Percentiles rank a stretch among this genome's conserved stretches.
phyloP scores from a whole-genome alignment of 2,888 invertebrate species.

The Schrankia costaestrigalis region DNA sequence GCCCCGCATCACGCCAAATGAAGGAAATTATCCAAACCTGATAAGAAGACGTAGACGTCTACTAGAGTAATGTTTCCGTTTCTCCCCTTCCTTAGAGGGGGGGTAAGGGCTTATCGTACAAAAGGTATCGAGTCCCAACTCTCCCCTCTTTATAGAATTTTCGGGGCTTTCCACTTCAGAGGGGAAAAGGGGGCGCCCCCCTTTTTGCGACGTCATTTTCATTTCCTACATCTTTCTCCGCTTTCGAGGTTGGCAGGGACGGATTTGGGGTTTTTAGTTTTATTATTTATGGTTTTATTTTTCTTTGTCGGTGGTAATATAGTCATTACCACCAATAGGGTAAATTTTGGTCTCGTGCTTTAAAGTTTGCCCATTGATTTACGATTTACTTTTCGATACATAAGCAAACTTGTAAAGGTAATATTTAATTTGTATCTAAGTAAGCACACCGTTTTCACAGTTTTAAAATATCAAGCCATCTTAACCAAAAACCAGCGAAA shows the following conservation, averaged over 20 bases:
- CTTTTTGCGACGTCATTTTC: conserved; percentile 80
- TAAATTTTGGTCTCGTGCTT: too few species aligned
- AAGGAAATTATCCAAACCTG: conserved; percentile 68
- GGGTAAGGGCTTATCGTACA: conserved; percentile 71
- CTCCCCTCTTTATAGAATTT: conserved; percentile 78
- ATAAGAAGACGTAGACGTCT: conserved; percentile 73
- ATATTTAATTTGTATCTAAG: too few species aligned
- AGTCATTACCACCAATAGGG: too few species aligned
- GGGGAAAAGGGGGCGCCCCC: conserved; percentile 52
- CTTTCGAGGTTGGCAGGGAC: conserved; percentile 57
- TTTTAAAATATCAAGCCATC: too few species aligned
- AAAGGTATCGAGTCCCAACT: conserved; percentile 65
- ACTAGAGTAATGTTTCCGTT: conserved; percentile 71
- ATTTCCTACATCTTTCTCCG: conserved; percentile 81
- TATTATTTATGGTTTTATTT: conserved; percentile 2
- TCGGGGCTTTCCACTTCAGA: conserved; percentile 59
- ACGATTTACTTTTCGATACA: too few species aligned
- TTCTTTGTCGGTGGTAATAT: neutral
- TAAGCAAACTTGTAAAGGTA: too few species aligned
- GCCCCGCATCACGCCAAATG: conserved; percentile 49
- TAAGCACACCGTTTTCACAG: too few species aligned
- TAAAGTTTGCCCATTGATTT: too few species aligned
- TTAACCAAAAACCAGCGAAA: too few species aligned
- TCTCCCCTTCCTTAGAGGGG: conserved; percentile 36
- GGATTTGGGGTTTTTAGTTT: conserved; percentile 36